These are phyloP conservation scores for Apodemus sylvaticus DNA, from an alignment of 2,113 vertebrate species.

Conservation along the genomic window DNA sequence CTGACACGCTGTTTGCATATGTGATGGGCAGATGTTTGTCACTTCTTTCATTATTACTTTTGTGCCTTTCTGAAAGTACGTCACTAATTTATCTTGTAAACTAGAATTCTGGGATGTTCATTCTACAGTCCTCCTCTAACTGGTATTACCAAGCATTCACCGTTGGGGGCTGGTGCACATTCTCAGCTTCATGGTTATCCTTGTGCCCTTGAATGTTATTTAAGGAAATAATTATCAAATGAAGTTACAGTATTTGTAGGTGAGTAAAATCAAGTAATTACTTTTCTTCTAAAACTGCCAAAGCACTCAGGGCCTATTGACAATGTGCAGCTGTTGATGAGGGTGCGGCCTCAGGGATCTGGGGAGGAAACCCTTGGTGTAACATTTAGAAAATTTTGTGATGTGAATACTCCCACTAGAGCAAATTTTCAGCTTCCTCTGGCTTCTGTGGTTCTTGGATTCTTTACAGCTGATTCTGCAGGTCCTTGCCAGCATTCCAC, in stretches of 20 bases:
- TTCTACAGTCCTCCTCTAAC: not conserved
- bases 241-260: not conserved
- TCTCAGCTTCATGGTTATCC: constrained; percentile 16
- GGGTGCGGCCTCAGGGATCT: not conserved
- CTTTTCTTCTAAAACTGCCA: constrained; percentile 15
- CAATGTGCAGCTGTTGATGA: not conserved
- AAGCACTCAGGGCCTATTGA: not conserved
- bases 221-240: constrained; percentile 39
- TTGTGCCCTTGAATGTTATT: constrained; percentile 34
- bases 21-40: not conserved
- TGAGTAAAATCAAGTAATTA: not conserved
- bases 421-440: not conserved
- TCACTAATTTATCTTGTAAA: not conserved
- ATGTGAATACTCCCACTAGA: not conserved
- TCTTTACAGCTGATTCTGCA: not conserved
- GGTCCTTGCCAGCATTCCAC: not conserved
- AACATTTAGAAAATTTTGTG: constrained; percentile 13
- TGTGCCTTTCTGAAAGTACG: constrained; percentile 21
- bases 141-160: constrained; percentile 11
- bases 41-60: not conserved
- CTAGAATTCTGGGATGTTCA: not conserved
- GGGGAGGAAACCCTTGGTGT: not conserved
- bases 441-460: not conserved
- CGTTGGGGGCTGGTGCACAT: not conserved
- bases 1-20: not conserved